phyloP scores from a whole-genome alignment of 2,888 invertebrate genomes.

The Chrysodeixis includens region DNA sequence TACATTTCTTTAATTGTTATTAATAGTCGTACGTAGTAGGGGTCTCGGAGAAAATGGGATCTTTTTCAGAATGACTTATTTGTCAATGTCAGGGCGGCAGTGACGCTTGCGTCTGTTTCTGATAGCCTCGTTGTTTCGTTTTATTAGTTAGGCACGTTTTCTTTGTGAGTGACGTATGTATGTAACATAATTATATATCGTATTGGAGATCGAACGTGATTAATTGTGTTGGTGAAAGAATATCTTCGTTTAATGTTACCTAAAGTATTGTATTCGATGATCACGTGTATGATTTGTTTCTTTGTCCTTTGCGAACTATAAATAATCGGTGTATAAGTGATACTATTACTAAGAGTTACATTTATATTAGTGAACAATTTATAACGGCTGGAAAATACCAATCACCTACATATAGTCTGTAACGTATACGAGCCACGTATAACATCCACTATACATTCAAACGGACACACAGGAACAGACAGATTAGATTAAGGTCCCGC shows the following conservation, averaged over 20 bases:
- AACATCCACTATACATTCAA: constrained; percentile 19
- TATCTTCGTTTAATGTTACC: neutral
- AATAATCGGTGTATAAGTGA: neutral
- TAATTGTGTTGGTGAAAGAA: neutral
- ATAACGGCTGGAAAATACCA: neutral
- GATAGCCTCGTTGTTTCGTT: constrained; percentile 82
- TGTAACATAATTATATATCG: constrained; percentile 55
- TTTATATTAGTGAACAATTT: neutral
- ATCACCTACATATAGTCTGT: constrained; percentile 20
- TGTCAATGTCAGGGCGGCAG: constrained; percentile 81
- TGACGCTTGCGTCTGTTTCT: constrained; percentile 81
- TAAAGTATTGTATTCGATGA: neutral
- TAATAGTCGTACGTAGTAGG: constrained; percentile 73
- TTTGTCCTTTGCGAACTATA: too few relatives aligned
- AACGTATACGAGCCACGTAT: constrained; percentile 12
- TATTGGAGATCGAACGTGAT: constrained; percentile 16
- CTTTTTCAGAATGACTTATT: constrained; percentile 84
- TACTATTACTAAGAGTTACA: neutral
- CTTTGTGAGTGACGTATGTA: constrained; percentile 59
- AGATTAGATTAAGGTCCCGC: constrained; percentile 64
- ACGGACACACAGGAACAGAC: constrained; percentile 33
- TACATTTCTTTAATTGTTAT: constrained; percentile 63
- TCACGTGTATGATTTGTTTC: neutral
- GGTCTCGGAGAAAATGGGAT: constrained; percentile 76
- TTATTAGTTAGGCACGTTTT: constrained; percentile 76